Percentiles rank a stretch among this genome's conserved stretches.
Evolutionary conservation across 2,888 invertebrate species (phyloP).

Genomic region (Drosophila neotestacea): DNA sequence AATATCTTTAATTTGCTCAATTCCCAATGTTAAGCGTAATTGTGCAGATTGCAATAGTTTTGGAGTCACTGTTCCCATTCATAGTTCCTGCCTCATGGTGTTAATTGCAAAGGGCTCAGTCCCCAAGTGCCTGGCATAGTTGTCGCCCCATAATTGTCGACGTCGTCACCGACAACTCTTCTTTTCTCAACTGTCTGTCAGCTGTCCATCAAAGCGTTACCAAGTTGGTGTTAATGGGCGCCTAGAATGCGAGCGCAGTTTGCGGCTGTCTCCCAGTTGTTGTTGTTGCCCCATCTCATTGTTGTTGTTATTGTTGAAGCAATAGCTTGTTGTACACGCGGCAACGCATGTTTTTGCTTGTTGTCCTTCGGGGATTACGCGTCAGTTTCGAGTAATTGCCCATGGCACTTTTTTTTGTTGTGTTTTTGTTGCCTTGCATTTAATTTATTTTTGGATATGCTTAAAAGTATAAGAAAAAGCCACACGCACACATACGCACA

Average conservation of each 20-base stretch:
- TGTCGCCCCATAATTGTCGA: conserved; percentile 78
- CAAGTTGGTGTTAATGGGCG: conserved; percentile 79
- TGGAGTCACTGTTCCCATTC: conserved; percentile 64
- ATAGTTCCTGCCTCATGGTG: conserved; percentile 57
- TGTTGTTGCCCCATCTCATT: conserved; percentile 8
- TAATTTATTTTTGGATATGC: conserved; percentile 79
- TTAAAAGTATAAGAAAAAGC: conserved; percentile 68
- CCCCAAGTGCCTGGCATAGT: conserved; percentile 77
- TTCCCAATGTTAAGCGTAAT: conserved; percentile 6
- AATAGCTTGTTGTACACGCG: conserved; percentile 66
- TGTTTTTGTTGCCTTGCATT: conserved; percentile 67
- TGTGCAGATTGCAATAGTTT: conserved; percentile 20
- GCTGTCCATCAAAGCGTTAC: conserved; percentile 79
- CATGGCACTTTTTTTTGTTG: conserved; percentile 22
- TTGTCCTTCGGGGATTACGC: conserved; percentile 78
- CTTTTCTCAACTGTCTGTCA: conserved; percentile 76
- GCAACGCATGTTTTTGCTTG: conserved; percentile 77
- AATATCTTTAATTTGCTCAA: neutral
- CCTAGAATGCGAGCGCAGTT: conserved; percentile 70
- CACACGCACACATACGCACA: conserved; percentile 39
- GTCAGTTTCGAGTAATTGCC: conserved; percentile 76
- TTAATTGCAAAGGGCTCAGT: conserved; percentile 63
- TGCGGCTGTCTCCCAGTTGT: conserved; percentile 2
- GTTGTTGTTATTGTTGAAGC: conserved; percentile 14
- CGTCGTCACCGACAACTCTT: conserved; percentile 29